Evolutionary conservation across 64 coral and sea anemone species (phyloP).

Genomic region (Dendronephthya gigantea): DNA sequence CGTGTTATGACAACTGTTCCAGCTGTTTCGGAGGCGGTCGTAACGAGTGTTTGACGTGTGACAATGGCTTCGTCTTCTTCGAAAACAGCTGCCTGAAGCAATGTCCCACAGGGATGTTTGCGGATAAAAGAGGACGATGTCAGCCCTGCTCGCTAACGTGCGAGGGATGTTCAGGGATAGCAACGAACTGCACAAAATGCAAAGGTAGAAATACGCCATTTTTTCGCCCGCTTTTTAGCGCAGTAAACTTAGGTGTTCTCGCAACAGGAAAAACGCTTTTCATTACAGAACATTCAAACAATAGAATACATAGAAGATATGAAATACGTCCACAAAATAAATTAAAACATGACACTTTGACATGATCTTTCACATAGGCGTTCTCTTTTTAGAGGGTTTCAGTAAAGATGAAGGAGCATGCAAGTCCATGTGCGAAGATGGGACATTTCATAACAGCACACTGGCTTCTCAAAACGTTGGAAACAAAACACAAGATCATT

Average conservation of each 20-base stretch:
- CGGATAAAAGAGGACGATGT: background rate
- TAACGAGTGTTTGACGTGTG: background rate
- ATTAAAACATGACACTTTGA: too few relatives aligned
- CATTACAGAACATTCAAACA: too few relatives aligned
- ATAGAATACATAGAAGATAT: too few relatives aligned
- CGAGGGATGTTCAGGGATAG: background rate
- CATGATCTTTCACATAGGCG: too few relatives aligned
- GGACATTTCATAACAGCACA: background rate
- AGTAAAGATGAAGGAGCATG: background rate
- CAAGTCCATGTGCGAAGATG: background rate
- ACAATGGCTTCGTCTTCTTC: background rate
- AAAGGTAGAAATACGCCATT: background rate
- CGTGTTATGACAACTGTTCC: background rate
- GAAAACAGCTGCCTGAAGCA: background rate
- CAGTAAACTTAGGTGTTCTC: background rate
- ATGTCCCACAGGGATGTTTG: background rate
- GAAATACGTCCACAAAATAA: too few relatives aligned
- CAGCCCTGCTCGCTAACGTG: background rate
- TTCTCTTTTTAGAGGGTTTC: background rate
- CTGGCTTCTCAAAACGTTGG: constrained; percentile 16
- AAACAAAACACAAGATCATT: constrained; percentile 21
- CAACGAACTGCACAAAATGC: background rate
- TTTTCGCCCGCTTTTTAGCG: background rate
- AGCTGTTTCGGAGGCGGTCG: background rate
- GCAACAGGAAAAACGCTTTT: background rate